These are phyloP conservation scores for Moxostoma hubbsi DNA, from an alignment of 2,797 vertebrate species.

Conservation along the genomic window DNA sequence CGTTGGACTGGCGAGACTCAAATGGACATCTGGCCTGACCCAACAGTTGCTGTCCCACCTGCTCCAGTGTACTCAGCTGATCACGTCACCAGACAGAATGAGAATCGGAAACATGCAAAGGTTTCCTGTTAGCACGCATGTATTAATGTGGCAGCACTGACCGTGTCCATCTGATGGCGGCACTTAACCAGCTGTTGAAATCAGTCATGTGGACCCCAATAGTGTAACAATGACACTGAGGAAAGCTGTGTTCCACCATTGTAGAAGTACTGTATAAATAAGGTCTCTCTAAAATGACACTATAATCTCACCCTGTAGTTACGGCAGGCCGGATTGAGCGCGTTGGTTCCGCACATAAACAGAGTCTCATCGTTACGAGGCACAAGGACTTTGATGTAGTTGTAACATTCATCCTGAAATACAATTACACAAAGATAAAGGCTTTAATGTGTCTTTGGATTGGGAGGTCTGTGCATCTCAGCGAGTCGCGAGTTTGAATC, in stretches of 20 bases:
- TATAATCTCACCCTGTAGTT: constrained; percentile 84
- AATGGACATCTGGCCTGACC: constrained; percentile 96
- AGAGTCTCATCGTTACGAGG: constrained; percentile 92
- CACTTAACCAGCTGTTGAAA: neutral
- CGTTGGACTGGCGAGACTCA: constrained; percentile 94
- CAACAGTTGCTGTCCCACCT: constrained; percentile 91
- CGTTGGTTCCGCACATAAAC: constrained; percentile 93
- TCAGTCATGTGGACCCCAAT: too few relatives aligned
- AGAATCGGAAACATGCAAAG: too few relatives aligned
- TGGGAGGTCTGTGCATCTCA: too few relatives aligned
- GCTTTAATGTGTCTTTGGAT: too few relatives aligned
- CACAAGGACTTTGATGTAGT: constrained; percentile 96
- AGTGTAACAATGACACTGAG: too few relatives aligned
- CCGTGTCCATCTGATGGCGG: too few relatives aligned
- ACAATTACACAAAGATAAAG: neutral
- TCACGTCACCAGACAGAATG: neutral
- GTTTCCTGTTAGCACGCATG: too few relatives aligned
- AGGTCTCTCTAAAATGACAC: too few relatives aligned
- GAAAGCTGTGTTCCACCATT: too few relatives aligned
- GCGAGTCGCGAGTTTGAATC: too few relatives aligned
- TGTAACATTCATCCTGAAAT: constrained; percentile 93
- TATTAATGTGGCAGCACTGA: too few relatives aligned
- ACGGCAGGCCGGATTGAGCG: constrained; percentile 93
- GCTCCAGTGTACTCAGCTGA: constrained; percentile 88
- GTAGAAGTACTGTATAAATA: too few relatives aligned